Evolutionary conservation across 2,888 invertebrate species (phyloP), one percentile per base, ranked within the genome.

Genomic region (Ormyrus pomaceus): DNA sequence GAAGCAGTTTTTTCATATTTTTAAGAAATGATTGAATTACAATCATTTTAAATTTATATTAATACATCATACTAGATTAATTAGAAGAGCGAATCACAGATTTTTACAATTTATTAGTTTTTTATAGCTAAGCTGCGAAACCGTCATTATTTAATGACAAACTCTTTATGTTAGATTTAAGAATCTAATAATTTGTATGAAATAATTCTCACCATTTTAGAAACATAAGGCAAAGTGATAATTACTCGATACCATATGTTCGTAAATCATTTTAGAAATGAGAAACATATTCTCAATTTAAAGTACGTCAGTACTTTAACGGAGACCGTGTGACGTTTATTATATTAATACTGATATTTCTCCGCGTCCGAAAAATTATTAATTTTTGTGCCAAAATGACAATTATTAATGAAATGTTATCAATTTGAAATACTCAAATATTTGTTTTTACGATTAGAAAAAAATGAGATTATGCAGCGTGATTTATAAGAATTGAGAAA

Each of bases 91-190:
- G 45, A 48, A 48, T 75, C 55, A 64, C 66, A 62, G 19, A 73
- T 65, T 82, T 79, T 82, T 82, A 77, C 59, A 82, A 34, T 71
- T 82, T 77, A 53, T 70, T 76, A 73, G 69, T 69, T 64, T 71
- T 78, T 73, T 50, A 72, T 69, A 65, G 34, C 55, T 77, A 19
- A 80, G 48, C 46, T 53, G 53, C 10, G 46, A 68, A 72, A 55
- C 46, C 72, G 62, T 76, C 46, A 55, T 13, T 6, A 71, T 19
- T 61, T 19, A 13, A 64, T 61, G 10, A 77, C n/a, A 58, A 9
- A 69, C 58, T 79, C 19, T 56, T 55, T 10, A 13, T 71, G 48
- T 13, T 78, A 71, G 46, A 51, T 69, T 55, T 79, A 76, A 69
- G 45, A 69, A 73, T 77, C 51, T 68, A 72, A 65, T 53, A 13